Conservation (phyloP, 2,797 vertebrate genomes). For the Mormyrus proboscirostris region DNA sequence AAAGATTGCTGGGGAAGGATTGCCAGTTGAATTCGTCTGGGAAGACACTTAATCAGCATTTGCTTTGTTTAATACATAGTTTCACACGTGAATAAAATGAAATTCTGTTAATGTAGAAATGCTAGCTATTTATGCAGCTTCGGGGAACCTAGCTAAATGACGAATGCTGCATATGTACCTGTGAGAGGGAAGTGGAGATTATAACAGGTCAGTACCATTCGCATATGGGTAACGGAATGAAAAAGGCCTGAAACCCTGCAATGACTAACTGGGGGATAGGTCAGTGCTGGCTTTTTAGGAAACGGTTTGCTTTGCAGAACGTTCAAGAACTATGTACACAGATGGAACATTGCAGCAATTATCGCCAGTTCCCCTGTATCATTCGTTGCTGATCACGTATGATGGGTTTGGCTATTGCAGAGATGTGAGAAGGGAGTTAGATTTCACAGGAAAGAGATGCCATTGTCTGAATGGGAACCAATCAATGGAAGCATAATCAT, state of each 20-base stretch:
- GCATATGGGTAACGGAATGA: neutral
- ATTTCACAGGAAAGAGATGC: neutral
- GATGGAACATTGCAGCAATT: neutral
- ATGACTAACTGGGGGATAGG: neutral
- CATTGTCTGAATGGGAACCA: conserved; percentile 1
- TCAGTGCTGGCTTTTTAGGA: neutral
- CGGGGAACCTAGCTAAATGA: neutral
- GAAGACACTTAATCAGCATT: neutral
- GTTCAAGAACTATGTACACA: neutral
- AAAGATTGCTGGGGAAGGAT: neutral
- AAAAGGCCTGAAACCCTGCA: neutral
- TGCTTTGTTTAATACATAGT: neutral
- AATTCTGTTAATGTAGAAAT: neutral
- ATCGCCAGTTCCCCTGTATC: neutral
- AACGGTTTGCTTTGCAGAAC: neutral
- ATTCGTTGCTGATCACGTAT: neutral
- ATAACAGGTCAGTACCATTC: neutral
- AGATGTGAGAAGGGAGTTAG: neutral
- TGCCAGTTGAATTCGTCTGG: neutral
- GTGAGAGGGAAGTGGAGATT: neutral
- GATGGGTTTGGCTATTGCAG: neutral
- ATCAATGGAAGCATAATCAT: conserved; percentile 3
- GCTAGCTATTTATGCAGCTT: neutral
- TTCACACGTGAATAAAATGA: neutral
- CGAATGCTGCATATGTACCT: neutral